A percentile compares a stretch with the other conserved stretches of the same genome.
Evolutionary conservation across 2,113 vertebrate species (phyloP).

Genomic region (Odocoileus virginianus): DNA sequence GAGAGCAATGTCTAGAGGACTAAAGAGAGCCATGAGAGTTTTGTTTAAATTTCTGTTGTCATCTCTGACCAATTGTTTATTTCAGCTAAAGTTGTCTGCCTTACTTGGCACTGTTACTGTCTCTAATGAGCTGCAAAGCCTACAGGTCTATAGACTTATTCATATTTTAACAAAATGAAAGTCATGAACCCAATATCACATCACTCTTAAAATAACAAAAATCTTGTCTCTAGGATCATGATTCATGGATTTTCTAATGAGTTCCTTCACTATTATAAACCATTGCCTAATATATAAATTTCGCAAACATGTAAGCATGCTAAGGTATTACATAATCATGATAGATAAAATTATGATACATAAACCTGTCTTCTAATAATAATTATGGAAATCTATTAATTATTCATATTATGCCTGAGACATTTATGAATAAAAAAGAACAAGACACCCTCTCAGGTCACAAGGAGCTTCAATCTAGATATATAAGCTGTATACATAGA

Average conservation of each 20-base stretch:
- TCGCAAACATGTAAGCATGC: neutral
- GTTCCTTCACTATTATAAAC: neutral
- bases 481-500: neutral
- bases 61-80: neutral
- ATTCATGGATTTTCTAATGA: neutral
- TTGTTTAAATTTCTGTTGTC: neutral
- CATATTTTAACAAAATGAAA: neutral
- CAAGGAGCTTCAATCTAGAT: neutral
- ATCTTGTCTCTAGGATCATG: neutral
- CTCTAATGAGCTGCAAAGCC: neutral
- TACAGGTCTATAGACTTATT: neutral
- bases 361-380: neutral
- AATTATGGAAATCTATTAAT: neutral
- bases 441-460: neutral
- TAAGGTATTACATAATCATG: neutral
- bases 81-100: neutral
- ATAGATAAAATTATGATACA: neutral
- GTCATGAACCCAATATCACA: neutral
- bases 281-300: neutral
- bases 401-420: neutral
- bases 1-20: neutral
- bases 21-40: neutral
- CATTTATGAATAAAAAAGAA: neutral
- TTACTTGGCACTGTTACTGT: neutral
- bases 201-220: conserved; percentile 14